phyloP scores from a whole-genome alignment of 1,140 invertebrate species.

The Apis laboriosa region DNA sequence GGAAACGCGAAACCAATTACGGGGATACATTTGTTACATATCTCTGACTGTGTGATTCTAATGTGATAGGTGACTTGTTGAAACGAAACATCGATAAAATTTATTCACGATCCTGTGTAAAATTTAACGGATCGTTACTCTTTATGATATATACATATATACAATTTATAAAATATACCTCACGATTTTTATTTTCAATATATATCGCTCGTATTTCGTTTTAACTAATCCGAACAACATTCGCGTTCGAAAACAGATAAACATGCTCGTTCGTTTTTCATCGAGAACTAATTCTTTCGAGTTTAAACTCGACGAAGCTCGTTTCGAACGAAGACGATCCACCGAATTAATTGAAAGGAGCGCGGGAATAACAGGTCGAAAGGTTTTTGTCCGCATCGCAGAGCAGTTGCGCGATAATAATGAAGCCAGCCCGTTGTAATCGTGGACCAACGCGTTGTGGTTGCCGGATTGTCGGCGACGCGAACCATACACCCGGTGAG shows the following conservation, averaged over 20 bases:
- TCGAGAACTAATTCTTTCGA: not conserved
- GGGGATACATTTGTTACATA: not conserved
- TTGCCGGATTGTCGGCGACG: conserved; percentile 42
- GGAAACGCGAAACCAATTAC: conserved; percentile 5
- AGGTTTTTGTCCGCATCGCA: conserved; percentile 33
- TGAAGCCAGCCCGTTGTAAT: conserved; percentile 26
- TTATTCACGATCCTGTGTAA: not conserved
- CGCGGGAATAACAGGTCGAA: conserved; percentile 26
- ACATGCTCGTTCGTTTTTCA: not conserved
- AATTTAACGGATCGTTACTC: too few species aligned
- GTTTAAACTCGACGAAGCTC: not conserved
- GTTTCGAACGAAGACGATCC: conserved; percentile 21
- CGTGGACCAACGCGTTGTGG: conserved; percentile 16
- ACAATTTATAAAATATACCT: too few species aligned
- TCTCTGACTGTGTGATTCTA: not conserved
- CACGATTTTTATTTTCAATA: too few species aligned
- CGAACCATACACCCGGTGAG: conserved; percentile 20
- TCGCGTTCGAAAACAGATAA: not conserved
- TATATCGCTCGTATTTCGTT: not conserved
- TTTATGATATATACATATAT: not conserved
- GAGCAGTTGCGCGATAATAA: conserved; percentile 41
- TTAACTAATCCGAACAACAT: not conserved
- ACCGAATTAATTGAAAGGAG: conserved; percentile 44
- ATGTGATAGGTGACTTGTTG: not conserved
- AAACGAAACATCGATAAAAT: not conserved